These are phyloP conservation scores for Berghia stephanieae DNA, from an alignment of 1,140 invertebrate species.

Conservation along the genomic window DNA sequence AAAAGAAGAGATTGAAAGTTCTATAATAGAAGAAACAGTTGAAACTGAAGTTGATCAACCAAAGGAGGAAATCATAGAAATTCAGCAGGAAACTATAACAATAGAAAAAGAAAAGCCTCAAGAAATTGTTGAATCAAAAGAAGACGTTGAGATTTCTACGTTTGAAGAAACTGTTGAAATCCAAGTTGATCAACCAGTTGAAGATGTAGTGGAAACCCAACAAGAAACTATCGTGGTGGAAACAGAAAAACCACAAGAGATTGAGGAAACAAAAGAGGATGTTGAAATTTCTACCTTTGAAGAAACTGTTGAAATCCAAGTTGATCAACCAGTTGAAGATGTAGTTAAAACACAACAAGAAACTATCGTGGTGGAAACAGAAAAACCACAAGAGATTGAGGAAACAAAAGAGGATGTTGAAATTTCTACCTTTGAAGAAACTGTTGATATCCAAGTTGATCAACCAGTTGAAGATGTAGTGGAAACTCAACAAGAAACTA, in stretches of 20 bases:
- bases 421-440: conserved; percentile 26
- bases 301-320: conserved; percentile 12
- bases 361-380: conserved; percentile 33
- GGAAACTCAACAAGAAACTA: conserved; percentile 35
- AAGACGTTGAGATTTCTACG: conserved; percentile 16
- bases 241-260: conserved; percentile 11
- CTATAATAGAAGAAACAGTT: not conserved
- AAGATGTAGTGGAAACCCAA: not conserved
- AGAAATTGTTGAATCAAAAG: conserved; percentile 7
- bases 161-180: conserved; percentile 7
- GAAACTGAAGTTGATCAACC: conserved; percentile 8
- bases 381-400: conserved; percentile 32
- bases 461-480: conserved; percentile 35
- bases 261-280: conserved; percentile 15
- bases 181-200: conserved; percentile 20
- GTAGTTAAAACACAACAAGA: conserved; percentile 33
- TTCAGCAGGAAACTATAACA: conserved; percentile 14
- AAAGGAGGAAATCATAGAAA: conserved; percentile 10
- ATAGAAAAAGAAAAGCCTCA: conserved; percentile 30
- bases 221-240: conserved; percentile 16
- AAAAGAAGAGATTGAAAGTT: not conserved
- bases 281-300: conserved; percentile 19
- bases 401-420: conserved; percentile 26
- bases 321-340: conserved; percentile 37
- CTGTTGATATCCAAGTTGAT: conserved; percentile 9